These are phyloP conservation scores for Bos taurus DNA, from an alignment of 2,113 vertebrate species.

Conservation along the genomic window ARS-UCD2.0 NC_037347.1:39547001-39547500, in stretches of 20 bases:
- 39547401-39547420: neutral
- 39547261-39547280: neutral
- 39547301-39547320: neutral
- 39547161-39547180: neutral
- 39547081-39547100: neutral
- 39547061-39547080: neutral
- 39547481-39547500: neutral
- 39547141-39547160: neutral
- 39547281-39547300: neutral
- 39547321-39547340: neutral
- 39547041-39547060: neutral
- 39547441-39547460: neutral
- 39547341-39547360: rapidly evolving
- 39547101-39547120: neutral
- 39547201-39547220: neutral
- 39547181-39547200: neutral
- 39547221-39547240: neutral
- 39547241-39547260: rapidly evolving
- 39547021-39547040: neutral
- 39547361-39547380: neutral
- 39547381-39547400: neutral
- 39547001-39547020: neutral
- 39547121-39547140: neutral
- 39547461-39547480: neutral
- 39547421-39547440: neutral